These are phyloP conservation scores for Neosalanx taihuensis DNA, from an alignment of 2,797 vertebrate species.

Conservation along the genomic window DNA sequence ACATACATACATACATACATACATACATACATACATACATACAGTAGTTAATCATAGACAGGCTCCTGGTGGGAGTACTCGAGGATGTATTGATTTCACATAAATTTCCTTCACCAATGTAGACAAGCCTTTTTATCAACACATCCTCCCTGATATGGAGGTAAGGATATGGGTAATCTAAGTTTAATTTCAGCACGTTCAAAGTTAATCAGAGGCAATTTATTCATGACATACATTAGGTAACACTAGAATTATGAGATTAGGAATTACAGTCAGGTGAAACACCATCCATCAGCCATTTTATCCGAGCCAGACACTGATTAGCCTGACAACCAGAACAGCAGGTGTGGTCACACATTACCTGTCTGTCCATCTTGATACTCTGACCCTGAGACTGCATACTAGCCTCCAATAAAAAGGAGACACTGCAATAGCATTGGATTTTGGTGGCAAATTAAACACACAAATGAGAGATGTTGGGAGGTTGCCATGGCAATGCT, in stretches of 20 bases:
- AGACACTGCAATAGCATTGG: slow-evolving; percentile 15
- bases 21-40: slow-evolving; percentile 47
- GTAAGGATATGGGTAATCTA: slow-evolving; percentile 11
- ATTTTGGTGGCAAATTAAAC: slow-evolving; percentile 30
- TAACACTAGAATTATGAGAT: neutral
- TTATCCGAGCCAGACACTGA: no score
- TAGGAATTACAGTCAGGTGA: neutral
- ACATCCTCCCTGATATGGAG: slow-evolving; percentile 28
- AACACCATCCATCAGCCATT: no score
- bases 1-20: slow-evolving; percentile 37
- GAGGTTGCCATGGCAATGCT: slow-evolving; percentile 45
- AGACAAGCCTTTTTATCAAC: slow-evolving; percentile 52
- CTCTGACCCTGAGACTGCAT: slow-evolving; percentile 24
- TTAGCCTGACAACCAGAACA: no score
- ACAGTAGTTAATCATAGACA: slow-evolving; percentile 66
- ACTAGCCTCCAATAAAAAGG: neutral
- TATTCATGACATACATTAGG: no score
- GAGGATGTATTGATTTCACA: slow-evolving; percentile 65
- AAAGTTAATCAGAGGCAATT: no score
- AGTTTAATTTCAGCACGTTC: no score
- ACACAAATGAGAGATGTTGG: slow-evolving; percentile 43
- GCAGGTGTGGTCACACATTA: neutral
- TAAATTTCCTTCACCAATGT: slow-evolving; percentile 54
- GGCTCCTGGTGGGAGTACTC: slow-evolving; percentile 50
- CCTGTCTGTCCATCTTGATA: slow-evolving; percentile 21